Conservation (phyloP, 1,140 invertebrate genomes). For the Calephelis virginiensis region DNA sequence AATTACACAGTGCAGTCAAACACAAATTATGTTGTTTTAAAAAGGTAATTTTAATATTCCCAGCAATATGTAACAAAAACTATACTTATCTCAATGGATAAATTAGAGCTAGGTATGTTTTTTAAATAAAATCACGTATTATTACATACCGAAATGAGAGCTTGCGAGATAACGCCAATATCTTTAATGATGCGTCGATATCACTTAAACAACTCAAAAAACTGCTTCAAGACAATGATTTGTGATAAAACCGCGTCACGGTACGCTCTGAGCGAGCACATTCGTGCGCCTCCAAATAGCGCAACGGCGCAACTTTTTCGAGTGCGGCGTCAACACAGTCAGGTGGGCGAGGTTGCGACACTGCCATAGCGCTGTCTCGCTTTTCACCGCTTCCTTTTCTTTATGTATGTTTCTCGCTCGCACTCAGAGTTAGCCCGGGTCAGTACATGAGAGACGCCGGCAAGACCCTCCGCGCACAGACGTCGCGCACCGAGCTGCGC, state of each 20-base stretch:
- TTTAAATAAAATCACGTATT: constrained; percentile 37
- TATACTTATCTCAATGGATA: constrained; percentile 9
- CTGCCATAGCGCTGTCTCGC: constrained; percentile 60
- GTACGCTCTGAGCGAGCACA: constrained; percentile 59
- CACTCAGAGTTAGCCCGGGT: constrained; percentile 42
- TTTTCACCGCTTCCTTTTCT: constrained; percentile 40
- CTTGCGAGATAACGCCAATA: constrained; percentile 27
- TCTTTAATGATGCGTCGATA: constrained; percentile 38
- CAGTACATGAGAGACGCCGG: constrained; percentile 40
- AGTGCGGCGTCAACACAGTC: constrained; percentile 75
- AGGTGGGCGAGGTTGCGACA: constrained; percentile 78
- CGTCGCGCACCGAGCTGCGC: constrained; percentile 73
- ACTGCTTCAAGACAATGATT: constrained; percentile 54
- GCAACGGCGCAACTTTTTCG: constrained; percentile 76
- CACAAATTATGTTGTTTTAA: constrained; percentile 6
- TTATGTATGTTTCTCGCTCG: constrained; percentile 46
- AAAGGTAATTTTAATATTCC: neutral
- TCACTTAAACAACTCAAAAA: constrained; percentile 43
- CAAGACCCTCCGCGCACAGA: constrained; percentile 63
- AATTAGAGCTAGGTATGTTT: constrained; percentile 18
- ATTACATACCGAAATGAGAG: constrained; percentile 53
- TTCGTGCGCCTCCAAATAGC: constrained; percentile 75
- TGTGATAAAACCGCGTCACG: constrained; percentile 67
- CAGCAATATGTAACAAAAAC: neutral
- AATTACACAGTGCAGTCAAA: constrained; percentile 35